A percentile compares a stretch with the other conserved stretches of the same genome.
phyloP scores from a whole-genome alignment of 1,140 invertebrate genomes.

The Drosophila littoralis region DNA sequence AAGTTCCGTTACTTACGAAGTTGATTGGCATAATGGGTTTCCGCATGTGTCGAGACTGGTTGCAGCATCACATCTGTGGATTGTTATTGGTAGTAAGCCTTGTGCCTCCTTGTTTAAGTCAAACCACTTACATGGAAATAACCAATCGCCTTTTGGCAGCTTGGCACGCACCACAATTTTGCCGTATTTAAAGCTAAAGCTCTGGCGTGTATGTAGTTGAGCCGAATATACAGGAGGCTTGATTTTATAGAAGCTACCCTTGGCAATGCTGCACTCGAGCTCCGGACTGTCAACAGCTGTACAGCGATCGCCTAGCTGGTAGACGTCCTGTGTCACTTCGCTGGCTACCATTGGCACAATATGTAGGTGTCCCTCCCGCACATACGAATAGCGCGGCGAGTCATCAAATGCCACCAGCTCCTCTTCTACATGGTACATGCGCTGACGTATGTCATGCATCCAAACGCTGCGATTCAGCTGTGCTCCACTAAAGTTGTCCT shows the following conservation, averaged over 20 bases:
- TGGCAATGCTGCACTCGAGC: conserved; percentile 56
- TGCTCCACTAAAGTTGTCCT: conserved; percentile 58
- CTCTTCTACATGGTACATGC: conserved; percentile 66
- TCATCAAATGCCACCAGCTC: conserved; percentile 72
- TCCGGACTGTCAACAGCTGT: conserved; percentile 60
- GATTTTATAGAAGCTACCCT: conserved; percentile 57
- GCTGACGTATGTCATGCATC: conserved; percentile 70
- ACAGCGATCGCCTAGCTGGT: conserved; percentile 61
- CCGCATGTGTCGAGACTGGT: conserved; percentile 65
- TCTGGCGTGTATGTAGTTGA: conserved; percentile 62
- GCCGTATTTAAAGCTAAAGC: conserved; percentile 69
- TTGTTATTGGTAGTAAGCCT: neutral
- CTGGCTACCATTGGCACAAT: conserved; percentile 58
- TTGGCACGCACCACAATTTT: conserved; percentile 69
- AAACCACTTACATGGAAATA: conserved; percentile 63
- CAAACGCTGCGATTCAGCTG: conserved; percentile 57
- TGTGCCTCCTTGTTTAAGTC: neutral
- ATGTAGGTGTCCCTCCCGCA: conserved; percentile 61
- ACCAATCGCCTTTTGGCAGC: conserved; percentile 69
- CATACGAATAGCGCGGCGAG: conserved; percentile 43
- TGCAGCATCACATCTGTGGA: conserved; percentile 69
- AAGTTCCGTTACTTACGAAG: conserved; percentile 51
- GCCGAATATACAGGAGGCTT: conserved; percentile 69
- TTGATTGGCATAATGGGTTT: conserved; percentile 66
- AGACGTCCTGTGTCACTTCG: conserved; percentile 53